Base-by-base conservation (phyloP, 2,888 invertebrate genomes). In the Trachelus tabidus region DNA sequence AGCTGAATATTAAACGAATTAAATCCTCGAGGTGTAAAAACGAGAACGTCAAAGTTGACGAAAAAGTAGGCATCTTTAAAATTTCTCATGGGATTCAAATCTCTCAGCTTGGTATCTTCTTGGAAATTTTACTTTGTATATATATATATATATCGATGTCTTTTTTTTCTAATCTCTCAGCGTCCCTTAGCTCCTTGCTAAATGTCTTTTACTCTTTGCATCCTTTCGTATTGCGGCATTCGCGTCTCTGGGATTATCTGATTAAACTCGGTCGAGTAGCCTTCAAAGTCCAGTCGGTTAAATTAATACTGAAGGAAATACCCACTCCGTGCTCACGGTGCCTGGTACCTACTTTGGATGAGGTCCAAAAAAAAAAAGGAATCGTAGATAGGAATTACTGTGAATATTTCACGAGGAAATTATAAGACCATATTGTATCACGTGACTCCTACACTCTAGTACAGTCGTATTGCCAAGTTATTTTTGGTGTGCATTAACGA, bases 31-130 rank as follows among this genome's bases (percentile, higher is more conserved):
- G 40, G 15, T 40, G 15, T 40, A 6, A 40, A 12, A 12, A 15
- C 15, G 1, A 15, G 40, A 15, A 15, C 40, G 40, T 15, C 15
- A 40, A 40, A 15, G 40, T 15, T 6, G 4, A 40, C 15, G 40
- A 40, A 2, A 40, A 4, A 6, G 40, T 15, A 40, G 40, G 15
- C 1, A 15, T 40, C 15, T 40, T 2, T 1, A 4, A 34, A 71
- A 77, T 77, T 71, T 77, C 77, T 75, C 71, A 34, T 33, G 77
- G 77, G 77, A 77, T 71, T 71, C 71, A 75, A 12, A 56, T 56
- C 23, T 56, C 23, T 56, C 40, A 0, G 1, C 56, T 56, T 0
- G 23, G 9, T 56, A 2, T 56, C 9, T 2, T 56, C 56, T 56
- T 56, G 23, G 9, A 56, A 9, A 9, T 9, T 56, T 2, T 23